Percentiles rank a stretch among this genome's conserved stretches.
phyloP scores from a whole-genome alignment of 1,140 invertebrate species.

The Dufourea novaeangliae region DNA sequence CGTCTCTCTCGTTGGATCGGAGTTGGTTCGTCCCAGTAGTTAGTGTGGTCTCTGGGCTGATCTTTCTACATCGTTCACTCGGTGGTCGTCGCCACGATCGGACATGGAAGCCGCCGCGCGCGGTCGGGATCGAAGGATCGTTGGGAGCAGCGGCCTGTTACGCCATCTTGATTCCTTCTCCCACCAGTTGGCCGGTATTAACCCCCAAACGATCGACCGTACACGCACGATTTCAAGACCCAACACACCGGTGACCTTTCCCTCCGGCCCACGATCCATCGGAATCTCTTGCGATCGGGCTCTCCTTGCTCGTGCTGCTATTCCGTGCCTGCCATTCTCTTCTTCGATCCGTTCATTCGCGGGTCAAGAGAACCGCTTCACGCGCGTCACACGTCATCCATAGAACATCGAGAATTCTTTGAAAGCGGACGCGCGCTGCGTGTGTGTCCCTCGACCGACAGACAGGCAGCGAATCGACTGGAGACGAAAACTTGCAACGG shows the following conservation, averaged over 20 bases:
- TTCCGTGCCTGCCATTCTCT: too few species aligned
- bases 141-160: slow-evolving; percentile 57
- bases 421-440: background rate
- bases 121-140: slow-evolving; percentile 43
- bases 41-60: too few species aligned
- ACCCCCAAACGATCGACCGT: slow-evolving; percentile 60
- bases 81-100: too few species aligned
- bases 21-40: too few species aligned
- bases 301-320: too few species aligned
- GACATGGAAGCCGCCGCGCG: background rate
- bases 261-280: slow-evolving; percentile 26
- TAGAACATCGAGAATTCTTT: background rate
- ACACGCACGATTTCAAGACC: slow-evolving; percentile 53
- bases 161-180: slow-evolving; percentile 69
- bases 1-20: too few species aligned
- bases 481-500: background rate
- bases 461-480: background rate
- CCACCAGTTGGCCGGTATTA: slow-evolving; percentile 57
- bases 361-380: background rate
- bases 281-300: background rate
- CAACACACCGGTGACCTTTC: slow-evolving; percentile 59
- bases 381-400: too few species aligned
- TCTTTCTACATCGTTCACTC: too few species aligned
- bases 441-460: background rate
- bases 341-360: background rate